Evolutionary conservation across 2,113 vertebrate species (phyloP).

Genomic region (Oryzias javanicus): DNA sequence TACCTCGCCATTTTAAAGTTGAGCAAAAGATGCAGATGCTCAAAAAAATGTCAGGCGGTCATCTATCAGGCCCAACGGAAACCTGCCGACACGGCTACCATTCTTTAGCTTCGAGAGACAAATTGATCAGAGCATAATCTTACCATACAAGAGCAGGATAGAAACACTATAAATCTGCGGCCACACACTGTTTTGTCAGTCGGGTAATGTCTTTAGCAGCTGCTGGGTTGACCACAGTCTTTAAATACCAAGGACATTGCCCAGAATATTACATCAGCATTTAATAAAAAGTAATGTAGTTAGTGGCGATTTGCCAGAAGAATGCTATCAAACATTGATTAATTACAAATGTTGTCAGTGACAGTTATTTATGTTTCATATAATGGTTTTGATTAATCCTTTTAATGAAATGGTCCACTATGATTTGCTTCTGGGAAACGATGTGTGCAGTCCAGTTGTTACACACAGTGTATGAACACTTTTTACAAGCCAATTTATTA

Average conservation of each 20-base stretch:
- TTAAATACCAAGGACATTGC: not conserved
- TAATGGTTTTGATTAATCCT: not conserved
- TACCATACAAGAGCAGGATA: constrained; percentile 13
- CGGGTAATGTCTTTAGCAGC: constrained; percentile 8
- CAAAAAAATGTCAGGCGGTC: constrained; percentile 35
- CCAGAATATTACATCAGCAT: not conserved
- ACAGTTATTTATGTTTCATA: constrained; percentile 11
- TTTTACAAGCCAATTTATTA: not conserved
- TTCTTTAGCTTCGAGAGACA: constrained; percentile 36
- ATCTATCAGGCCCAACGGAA: constrained; percentile 53
- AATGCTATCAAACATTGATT: constrained; percentile 29
- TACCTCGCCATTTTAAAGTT: constrained; percentile 44
- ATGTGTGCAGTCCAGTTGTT: constrained; percentile 8
- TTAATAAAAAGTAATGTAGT: constrained; percentile 8
- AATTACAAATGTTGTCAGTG: constrained; percentile 32
- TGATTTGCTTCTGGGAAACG: constrained; percentile 28
- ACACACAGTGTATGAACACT: constrained; percentile 6
- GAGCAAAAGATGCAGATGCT: constrained; percentile 56
- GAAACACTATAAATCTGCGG: constrained; percentile 6
- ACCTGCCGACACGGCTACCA: constrained; percentile 6
- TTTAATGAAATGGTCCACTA: constrained; percentile 38
- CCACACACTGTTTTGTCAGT: not conserved
- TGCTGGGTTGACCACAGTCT: constrained; percentile 1
- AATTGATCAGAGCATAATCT: constrained; percentile 35
- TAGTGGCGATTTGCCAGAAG: constrained; percentile 17